These are phyloP conservation scores for Sebastes diaconus DNA, from an alignment of 2,797 vertebrate genomes.

Conservation along the genomic window DNA sequence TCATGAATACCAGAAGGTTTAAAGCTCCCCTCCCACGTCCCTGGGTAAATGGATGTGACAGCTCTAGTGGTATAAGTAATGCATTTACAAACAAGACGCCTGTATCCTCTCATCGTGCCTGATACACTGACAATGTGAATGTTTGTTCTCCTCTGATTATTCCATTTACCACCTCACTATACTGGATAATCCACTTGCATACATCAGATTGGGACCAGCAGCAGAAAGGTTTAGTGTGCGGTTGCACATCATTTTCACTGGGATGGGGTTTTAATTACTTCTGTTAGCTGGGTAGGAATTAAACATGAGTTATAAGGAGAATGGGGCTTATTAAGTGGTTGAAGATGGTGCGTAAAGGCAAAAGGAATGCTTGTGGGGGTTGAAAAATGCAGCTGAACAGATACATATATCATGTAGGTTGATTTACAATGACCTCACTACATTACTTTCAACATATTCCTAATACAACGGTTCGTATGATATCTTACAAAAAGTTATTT, in stretches of 20 bases:
- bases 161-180: slow-evolving; percentile 65
- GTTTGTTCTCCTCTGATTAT: slow-evolving; percentile 67
- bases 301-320: slow-evolving; percentile 13
- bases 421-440: not conserved
- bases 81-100: slow-evolving; percentile 62
- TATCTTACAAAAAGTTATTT: too few relatives aligned
- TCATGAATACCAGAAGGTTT: slow-evolving; percentile 24
- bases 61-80: slow-evolving; percentile 57
- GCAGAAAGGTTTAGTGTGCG: slow-evolving; percentile 46
- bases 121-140: slow-evolving; percentile 66
- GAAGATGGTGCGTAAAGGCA: not conserved
- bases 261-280: slow-evolving; percentile 43
- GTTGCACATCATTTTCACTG: slow-evolving; percentile 43
- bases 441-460: not conserved
- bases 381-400: not conserved
- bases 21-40: slow-evolving; percentile 25
- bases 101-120: slow-evolving; percentile 52
- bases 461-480: too few relatives aligned
- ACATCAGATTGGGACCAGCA: slow-evolving; percentile 57
- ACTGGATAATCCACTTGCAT: slow-evolving; percentile 68
- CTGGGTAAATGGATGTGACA: slow-evolving; percentile 49
- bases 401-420: not conserved
- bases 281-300: slow-evolving; percentile 27
- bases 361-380: not conserved
- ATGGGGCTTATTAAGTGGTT: slow-evolving; percentile 9